These are phyloP conservation scores for Hylia prasina DNA, from an alignment of 2,113 vertebrate genomes.

Conservation along the genomic window DNA sequence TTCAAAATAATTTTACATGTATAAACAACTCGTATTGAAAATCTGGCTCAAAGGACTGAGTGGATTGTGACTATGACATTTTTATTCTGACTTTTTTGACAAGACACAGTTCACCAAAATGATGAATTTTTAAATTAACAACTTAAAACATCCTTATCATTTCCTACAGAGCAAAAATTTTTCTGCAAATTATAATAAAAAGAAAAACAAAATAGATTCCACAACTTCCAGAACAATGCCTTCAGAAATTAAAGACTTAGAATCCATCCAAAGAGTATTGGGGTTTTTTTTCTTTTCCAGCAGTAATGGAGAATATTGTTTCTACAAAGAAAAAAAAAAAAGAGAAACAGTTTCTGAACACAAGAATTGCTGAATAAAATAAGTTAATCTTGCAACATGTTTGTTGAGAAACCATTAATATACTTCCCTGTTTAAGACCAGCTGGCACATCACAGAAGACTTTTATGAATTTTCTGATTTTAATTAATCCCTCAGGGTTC, in stretches of 20 bases:
- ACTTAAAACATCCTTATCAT: not conserved
- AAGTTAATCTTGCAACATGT: conserved; percentile 32
- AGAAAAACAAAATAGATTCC: not conserved
- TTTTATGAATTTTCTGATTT: conserved; percentile 41
- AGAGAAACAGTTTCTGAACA: not conserved
- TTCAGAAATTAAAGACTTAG: not conserved
- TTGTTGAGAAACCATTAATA: conserved; percentile 40
- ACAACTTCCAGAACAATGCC: not conserved
- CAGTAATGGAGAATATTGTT: not conserved
- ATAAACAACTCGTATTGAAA: not conserved
- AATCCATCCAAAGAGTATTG: not conserved
- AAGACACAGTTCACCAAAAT: not conserved
- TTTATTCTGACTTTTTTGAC: not conserved
- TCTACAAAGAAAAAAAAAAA: not conserved
- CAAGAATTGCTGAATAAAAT: conserved; percentile 32
- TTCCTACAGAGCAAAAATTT: not conserved
- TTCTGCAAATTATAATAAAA: not conserved
- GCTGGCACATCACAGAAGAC: conserved; percentile 21
- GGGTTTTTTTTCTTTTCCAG: not conserved
- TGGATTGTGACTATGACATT: not conserved
- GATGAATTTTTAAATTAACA: not conserved
- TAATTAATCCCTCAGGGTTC: conserved; percentile 48
- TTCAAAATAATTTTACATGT: not conserved
- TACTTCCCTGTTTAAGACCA: conserved; percentile 34
- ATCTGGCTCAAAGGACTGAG: not conserved